Percentiles rank a stretch among this genome's conserved stretches.
These are phyloP conservation scores for Ailurus styani DNA, from an alignment of 2,113 vertebrate genomes.

Conservation along the genomic window DNA sequence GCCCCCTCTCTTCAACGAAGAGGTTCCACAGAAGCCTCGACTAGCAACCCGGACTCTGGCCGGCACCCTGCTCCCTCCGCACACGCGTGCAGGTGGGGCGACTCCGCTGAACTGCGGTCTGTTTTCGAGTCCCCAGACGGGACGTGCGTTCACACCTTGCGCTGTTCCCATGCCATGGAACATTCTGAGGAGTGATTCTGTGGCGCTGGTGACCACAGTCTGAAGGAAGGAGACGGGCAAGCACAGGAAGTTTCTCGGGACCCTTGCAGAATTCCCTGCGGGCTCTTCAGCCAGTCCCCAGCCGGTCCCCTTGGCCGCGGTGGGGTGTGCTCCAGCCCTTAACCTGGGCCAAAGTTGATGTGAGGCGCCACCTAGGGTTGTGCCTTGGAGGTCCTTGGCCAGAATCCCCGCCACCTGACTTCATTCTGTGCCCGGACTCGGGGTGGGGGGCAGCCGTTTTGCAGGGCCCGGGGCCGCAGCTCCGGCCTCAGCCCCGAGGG, in stretches of 20 bases:
- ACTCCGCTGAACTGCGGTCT: too few species aligned
- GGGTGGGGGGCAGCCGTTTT: not conserved
- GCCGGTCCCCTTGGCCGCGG: too few species aligned
- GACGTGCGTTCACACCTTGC: accelerated
- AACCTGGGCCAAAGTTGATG: not conserved
- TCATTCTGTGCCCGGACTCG: not conserved
- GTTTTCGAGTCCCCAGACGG: not conserved
- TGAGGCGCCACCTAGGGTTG: not conserved
- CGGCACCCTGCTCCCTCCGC: not conserved
- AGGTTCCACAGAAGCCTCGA: not conserved
- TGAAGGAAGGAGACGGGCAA: not conserved
- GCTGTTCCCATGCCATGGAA: not conserved
- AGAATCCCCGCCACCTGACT: not conserved
- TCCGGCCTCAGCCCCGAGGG: too few species aligned
- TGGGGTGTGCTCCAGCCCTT: not conserved
- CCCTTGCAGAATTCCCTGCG: not conserved
- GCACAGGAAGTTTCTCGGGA: not conserved
- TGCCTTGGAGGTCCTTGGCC: not conserved
- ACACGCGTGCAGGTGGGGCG: accelerated
- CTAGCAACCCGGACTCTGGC: not conserved
- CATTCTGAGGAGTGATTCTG: not conserved
- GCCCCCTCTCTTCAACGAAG: not conserved
- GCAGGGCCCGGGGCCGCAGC: not conserved
- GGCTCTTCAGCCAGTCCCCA: too few species aligned
- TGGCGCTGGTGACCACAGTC: not conserved